These are phyloP conservation scores for Halesus radiatus DNA, from an alignment of 1,140 invertebrate species.

Conservation along the genomic window DNA sequence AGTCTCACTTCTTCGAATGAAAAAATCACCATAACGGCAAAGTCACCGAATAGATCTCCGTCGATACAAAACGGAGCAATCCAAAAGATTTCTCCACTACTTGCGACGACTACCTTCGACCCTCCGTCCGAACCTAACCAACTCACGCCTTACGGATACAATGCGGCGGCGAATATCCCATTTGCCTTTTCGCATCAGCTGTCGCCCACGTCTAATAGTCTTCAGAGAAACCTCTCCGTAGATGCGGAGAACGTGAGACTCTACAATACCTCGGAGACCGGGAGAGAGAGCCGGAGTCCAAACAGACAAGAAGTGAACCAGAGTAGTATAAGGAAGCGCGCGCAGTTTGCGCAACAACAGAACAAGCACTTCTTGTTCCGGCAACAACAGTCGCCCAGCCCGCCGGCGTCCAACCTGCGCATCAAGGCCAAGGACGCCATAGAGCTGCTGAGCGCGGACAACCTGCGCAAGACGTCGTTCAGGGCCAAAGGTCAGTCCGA, in stretches of 20 bases:
- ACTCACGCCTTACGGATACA: constrained; percentile 62
- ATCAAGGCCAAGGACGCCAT: constrained; percentile 52
- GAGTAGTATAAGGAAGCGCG: constrained; percentile 49
- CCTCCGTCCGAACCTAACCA: constrained; percentile 61
- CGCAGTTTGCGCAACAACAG: constrained; percentile 52
- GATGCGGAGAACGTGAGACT: constrained; percentile 58
- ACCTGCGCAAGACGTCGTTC: constrained; percentile 49
- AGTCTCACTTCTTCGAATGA: constrained; percentile 60
- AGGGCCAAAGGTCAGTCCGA: constrained; percentile 55
- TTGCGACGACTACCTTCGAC: constrained; percentile 61
- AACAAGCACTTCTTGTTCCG: constrained; percentile 53
- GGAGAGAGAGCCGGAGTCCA: constrained; percentile 23
- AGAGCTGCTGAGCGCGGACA: constrained; percentile 53
- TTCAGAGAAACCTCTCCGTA: constrained; percentile 44
- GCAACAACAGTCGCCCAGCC: constrained; percentile 50
- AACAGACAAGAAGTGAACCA: constrained; percentile 58
- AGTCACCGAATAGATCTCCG: constrained; percentile 63
- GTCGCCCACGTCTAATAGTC: constrained; percentile 31
- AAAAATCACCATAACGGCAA: constrained; percentile 60
- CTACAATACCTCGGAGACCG: not conserved
- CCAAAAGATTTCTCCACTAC: constrained; percentile 63
- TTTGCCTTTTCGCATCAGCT: constrained; percentile 66
- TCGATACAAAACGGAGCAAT: constrained; percentile 58
- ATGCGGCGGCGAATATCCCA: constrained; percentile 67
- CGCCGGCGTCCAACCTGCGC: constrained; percentile 41